These are phyloP conservation scores for Congeria kusceri DNA, from an alignment of 2,888 invertebrate genomes.

Conservation along the genomic window DNA sequence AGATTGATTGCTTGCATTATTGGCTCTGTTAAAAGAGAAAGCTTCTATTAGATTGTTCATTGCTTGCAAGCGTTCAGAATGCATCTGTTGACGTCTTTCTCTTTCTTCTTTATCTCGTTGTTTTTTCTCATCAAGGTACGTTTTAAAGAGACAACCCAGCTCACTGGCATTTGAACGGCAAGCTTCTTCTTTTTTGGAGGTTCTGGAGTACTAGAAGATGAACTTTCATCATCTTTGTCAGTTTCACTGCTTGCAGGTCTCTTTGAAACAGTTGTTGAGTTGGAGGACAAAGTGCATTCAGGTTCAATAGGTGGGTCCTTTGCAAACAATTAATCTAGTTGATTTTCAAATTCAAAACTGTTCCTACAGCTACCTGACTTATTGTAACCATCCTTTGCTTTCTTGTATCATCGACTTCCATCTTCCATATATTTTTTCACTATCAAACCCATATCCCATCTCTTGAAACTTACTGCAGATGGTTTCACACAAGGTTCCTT, in stretches of 20 bases:
- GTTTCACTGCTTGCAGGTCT: not conserved
- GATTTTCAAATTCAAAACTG: constrained; percentile 14
- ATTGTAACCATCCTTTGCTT: constrained; percentile 15
- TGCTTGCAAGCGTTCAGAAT: constrained; percentile 2
- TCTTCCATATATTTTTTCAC: constrained; percentile 22
- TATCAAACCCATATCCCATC: constrained; percentile 14
- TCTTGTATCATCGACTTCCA: constrained; percentile 28
- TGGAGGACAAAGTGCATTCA: constrained; percentile 10
- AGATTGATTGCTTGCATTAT: not conserved
- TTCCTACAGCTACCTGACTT: constrained; percentile 19
- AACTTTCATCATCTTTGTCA: not conserved
- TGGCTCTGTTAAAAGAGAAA: constrained; percentile 4
- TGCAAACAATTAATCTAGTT: constrained; percentile 17
- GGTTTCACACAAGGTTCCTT: constrained; percentile 32
- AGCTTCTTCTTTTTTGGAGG: constrained; percentile 14
- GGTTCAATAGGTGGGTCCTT: constrained; percentile 22
- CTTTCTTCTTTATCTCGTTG: constrained; percentile 9
- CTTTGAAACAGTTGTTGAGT: constrained; percentile 4
- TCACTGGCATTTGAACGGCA: constrained; percentile 13
- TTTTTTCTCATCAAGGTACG: constrained; percentile 14
- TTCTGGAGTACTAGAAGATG: constrained; percentile 1
- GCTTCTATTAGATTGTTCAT: constrained; percentile 21
- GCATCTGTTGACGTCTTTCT: constrained; percentile 21
- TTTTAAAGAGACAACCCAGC: constrained; percentile 7
- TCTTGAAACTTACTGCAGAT: constrained; percentile 18